Conservation (phyloP, 2,113 vertebrate species). For the Myrmecobius fasciatus region DNA sequence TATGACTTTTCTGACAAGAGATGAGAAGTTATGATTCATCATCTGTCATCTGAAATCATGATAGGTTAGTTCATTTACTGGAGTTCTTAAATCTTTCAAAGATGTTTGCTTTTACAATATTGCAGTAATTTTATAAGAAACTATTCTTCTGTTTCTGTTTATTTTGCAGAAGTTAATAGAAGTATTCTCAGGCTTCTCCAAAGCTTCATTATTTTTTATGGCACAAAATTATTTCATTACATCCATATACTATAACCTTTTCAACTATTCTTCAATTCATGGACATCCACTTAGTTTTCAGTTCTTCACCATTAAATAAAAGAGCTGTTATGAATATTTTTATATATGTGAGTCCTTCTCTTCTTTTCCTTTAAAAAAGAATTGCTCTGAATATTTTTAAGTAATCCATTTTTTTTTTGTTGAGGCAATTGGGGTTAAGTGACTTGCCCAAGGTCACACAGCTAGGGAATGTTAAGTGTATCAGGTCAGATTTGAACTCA, state of each 20-base stretch:
- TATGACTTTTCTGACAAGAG: background rate
- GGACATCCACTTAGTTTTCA: background rate
- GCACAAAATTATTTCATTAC: background rate
- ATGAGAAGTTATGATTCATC: too few relatives aligned
- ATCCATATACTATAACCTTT: background rate
- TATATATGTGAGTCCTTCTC: background rate
- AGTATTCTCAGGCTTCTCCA: background rate
- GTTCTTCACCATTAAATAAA: background rate
- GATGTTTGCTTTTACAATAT: background rate
- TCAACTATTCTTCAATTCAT: background rate
- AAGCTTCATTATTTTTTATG: background rate
- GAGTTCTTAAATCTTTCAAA: background rate
- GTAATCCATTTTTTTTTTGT: too few relatives aligned
- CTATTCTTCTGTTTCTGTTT: background rate
- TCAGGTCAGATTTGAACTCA: too few relatives aligned
- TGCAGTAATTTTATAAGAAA: background rate
- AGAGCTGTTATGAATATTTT: background rate
- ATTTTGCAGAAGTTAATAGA: background rate
- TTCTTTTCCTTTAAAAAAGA: background rate
- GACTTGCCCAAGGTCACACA: too few relatives aligned
- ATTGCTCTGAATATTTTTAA: too few relatives aligned
- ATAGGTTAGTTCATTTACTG: background rate
- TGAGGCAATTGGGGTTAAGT: too few relatives aligned
- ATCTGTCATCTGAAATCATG: background rate
- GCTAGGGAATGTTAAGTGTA: too few relatives aligned